Evolutionary conservation across 2,888 invertebrate genomes (phyloP).

Genomic region (Hyposoter dolosus): DNA sequence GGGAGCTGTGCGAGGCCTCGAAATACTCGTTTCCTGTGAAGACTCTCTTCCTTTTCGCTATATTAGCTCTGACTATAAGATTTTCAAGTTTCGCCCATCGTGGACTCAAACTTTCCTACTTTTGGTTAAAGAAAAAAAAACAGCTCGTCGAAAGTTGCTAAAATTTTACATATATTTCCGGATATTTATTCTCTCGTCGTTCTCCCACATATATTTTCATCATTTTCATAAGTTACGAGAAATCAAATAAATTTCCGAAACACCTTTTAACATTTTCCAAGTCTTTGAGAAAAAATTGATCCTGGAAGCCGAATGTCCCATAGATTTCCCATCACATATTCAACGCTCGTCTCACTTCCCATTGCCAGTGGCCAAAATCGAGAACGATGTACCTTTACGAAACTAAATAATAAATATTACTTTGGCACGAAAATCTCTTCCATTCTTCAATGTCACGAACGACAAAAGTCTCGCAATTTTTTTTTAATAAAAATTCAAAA

Average conservation of each 20-base stretch:
- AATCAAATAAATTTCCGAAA: neutral
- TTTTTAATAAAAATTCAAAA: constrained; percentile 22
- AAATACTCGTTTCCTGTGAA: constrained; percentile 37
- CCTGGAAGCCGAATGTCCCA: neutral
- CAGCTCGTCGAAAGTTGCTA: constrained; percentile 3
- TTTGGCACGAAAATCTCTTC: neutral
- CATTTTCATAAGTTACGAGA: neutral
- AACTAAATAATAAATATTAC: neutral
- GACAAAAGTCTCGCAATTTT: constrained; percentile 20
- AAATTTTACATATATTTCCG: constrained; percentile 20
- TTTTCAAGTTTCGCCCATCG: constrained; percentile 53
- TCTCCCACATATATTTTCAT: neutral
- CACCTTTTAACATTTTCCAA: neutral
- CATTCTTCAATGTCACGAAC: constrained; percentile 20
- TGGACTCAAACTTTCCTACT: constrained; percentile 57
- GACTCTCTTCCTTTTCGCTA: constrained; percentile 41
- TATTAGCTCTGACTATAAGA: constrained; percentile 58
- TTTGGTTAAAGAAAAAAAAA: constrained; percentile 26
- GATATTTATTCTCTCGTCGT: constrained; percentile 32
- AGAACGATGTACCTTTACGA: neutral
- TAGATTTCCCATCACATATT: neutral
- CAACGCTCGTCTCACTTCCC: neutral
- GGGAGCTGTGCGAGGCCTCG: constrained; percentile 24
- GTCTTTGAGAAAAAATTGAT: neutral
- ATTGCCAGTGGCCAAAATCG: neutral